Evolutionary conservation across 2,888 invertebrate genomes (phyloP), one percentile per base, ranked within the genome.

Genomic region (Platypus cylindrus): DNA sequence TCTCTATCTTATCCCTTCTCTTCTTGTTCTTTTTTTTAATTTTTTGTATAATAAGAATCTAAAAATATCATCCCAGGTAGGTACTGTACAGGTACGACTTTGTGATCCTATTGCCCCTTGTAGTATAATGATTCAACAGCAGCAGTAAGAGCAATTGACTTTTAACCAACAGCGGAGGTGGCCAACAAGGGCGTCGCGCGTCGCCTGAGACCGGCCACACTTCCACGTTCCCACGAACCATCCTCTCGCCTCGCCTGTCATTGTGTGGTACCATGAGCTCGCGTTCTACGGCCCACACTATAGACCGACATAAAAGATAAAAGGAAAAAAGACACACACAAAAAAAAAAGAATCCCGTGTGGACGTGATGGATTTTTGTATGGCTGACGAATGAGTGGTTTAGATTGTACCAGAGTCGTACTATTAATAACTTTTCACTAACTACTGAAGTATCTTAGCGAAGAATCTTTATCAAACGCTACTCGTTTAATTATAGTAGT

Each of bases 121-220:
- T n/a, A n/a, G n/a, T n/a, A n/a, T n/a, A n/a, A n/a, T n/a, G n/a
- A n/a, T n/a, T n/a, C n/a, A n/a, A n/a, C 17, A 20, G 15, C 32
- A 11, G 23, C 7, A 22, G 16, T 3, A n/a, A 32, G 41, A 30
- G 33, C 37, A 37, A 34, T 46, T 37, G 17, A 37, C 31, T 27
- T 32, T 36, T 35, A 38, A 31, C 32, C 31, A 33, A 41, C 42
- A 43, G 47, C 47, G 47, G 45, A 45, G 47, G 46, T 45, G 47
- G 45, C 45, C 46, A 43, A 42, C 38, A 38, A 33, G 31, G 38
- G 43, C 44, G 41, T 36, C 43, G 40, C 43, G 33, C 40, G 40
- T 40, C 52, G 52, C 51, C 53, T 54, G 54, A 51, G 54, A 54
- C 52, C 50, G 48, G 53, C 52, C 53, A 53, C 53, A 52, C 53